Percentiles rank a stretch among this genome's conserved stretches.
Conservation (phyloP, 1,140 invertebrate species). For the Glomeris maerens region DNA sequence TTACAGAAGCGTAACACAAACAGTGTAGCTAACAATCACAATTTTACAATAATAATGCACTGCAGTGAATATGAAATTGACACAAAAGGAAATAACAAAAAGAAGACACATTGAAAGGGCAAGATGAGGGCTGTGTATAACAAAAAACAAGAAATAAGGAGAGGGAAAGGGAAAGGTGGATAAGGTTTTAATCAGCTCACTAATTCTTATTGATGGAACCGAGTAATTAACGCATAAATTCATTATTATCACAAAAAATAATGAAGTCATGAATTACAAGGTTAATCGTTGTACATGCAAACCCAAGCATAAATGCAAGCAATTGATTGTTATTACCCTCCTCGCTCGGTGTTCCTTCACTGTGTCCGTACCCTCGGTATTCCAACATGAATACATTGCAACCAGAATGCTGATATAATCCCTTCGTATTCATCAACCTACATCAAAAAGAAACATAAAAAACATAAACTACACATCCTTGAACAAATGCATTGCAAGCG, state of each 20-base stretch:
- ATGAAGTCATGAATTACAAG: too few species aligned
- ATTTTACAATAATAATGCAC: too few species aligned
- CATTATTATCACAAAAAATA: background rate
- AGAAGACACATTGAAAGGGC: too few species aligned
- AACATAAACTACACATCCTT: background rate
- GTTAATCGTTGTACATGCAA: too few species aligned
- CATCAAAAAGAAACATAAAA: constrained; percentile 15
- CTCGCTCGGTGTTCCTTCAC: constrained; percentile 73
- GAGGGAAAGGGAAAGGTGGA: background rate
- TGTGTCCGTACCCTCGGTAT: constrained; percentile 88
- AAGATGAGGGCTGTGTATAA: too few species aligned
- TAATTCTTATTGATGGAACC: background rate
- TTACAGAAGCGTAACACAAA: too few species aligned
- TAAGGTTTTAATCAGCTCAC: background rate
- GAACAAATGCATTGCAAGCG: too few species aligned
- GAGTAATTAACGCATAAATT: background rate
- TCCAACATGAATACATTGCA: constrained; percentile 82
- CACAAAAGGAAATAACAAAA: too few species aligned
- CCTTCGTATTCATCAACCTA: constrained; percentile 57
- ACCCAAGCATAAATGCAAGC: background rate
- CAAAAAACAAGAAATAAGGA: too few species aligned
- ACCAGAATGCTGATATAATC: constrained; percentile 59
- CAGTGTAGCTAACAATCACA: too few species aligned
- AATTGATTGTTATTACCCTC: constrained; percentile 32
- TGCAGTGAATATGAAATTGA: too few species aligned